Conservation (phyloP, 2,113 vertebrate genomes). For the Gymnobelideus leadbeateri region DNA sequence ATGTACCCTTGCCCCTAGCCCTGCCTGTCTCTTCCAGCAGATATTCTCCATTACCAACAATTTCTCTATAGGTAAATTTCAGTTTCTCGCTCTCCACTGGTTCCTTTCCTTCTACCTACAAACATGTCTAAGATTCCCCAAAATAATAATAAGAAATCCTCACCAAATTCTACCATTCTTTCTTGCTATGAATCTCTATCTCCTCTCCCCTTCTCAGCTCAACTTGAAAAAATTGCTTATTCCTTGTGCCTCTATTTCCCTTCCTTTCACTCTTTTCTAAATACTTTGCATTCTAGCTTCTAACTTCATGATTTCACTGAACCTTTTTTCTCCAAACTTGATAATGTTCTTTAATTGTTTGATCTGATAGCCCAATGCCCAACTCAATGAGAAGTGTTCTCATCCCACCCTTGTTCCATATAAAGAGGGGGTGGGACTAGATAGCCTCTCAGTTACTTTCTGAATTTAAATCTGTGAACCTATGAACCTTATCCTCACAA, state of each 20-base stretch:
- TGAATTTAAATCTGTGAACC: background rate
- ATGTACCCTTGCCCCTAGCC: background rate
- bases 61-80: background rate
- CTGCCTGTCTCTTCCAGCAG: background rate
- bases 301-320: background rate
- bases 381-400: background rate
- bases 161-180: background rate
- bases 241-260: background rate
- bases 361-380: background rate
- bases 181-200: background rate
- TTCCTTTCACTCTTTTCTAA: background rate
- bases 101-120: background rate
- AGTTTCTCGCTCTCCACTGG: background rate
- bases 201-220: background rate
- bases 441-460: background rate
- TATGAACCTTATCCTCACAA: background rate
- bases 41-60: background rate
- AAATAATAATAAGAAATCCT: background rate
- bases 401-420: background rate
- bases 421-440: background rate
- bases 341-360: background rate
- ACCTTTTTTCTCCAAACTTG: background rate
- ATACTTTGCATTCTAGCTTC: background rate
- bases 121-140: background rate
- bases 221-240: background rate